Conservation (phyloP, 2,888 invertebrate species). For the Sisyra terminalis region DNA sequence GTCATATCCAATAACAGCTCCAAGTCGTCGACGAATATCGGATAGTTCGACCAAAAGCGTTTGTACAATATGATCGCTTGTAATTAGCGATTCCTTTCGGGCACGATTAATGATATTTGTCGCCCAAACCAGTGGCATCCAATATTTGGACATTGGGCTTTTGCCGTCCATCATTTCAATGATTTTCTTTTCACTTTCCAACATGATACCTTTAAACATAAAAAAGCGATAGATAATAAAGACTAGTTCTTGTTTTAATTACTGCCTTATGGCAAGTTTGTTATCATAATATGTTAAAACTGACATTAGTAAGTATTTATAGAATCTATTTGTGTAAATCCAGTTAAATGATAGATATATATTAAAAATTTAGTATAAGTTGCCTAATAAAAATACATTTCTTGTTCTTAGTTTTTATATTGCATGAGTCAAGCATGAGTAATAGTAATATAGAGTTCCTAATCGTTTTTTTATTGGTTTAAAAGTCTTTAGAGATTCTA, state of each 20-base stretch:
- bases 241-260: no score
- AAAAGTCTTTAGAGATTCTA: no score
- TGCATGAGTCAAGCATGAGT: no score
- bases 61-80: constrained; percentile 84
- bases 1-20: constrained; percentile 77
- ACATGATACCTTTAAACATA: constrained; percentile 55
- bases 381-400: no score
- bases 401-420: no score
- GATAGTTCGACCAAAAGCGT: constrained; percentile 79
- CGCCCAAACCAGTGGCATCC: constrained; percentile 90
- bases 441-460: no score
- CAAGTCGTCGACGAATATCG: constrained; percentile 68
- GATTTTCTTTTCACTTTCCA: constrained; percentile 81
- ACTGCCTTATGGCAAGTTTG: neutral
- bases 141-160: constrained; percentile 81
- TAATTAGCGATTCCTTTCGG: constrained; percentile 66
- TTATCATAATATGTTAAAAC: neutral
- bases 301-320: neutral
- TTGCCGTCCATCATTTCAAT: constrained; percentile 81
- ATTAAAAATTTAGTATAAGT: no score
- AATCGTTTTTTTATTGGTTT: no score
- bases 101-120: constrained; percentile 82
- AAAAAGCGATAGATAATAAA: constrained; percentile 1
- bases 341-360: no score
- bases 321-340: no score